Conservation (phyloP, 2,888 invertebrate species). For the Dolomedes plantarius region DNA sequence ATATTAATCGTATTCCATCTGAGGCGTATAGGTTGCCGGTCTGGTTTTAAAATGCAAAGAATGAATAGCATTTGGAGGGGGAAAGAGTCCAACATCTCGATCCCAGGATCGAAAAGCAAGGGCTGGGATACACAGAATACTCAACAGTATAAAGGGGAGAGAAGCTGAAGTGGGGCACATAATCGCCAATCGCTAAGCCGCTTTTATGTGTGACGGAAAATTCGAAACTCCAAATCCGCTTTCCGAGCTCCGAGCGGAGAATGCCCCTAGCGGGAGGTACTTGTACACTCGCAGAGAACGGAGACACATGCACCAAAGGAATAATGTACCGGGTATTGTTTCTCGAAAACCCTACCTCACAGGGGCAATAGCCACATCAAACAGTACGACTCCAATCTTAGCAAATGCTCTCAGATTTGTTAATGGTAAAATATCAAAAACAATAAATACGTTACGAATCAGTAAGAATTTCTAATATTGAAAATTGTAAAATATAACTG, state of each 20-base stretch:
- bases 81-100: constrained; percentile 10
- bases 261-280: constrained; percentile 50
- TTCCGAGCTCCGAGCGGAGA: constrained; percentile 50
- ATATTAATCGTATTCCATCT: constrained; percentile 67
- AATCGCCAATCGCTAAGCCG: constrained; percentile 70
- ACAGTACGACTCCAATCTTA: too few relatives aligned
- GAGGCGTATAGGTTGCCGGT: constrained; percentile 28
- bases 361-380: too few relatives aligned
- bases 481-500: too few relatives aligned
- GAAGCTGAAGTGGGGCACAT: constrained; percentile 53
- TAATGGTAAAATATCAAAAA: too few relatives aligned
- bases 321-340: constrained; percentile 36
- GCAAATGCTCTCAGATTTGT: too few relatives aligned
- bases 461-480: too few relatives aligned
- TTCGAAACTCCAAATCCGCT: constrained; percentile 68
- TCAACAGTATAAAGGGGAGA: constrained; percentile 31
- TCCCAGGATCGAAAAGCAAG: constrained; percentile 45
- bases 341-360: background rate
- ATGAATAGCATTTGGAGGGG: constrained; percentile 33
- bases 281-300: constrained; percentile 29
- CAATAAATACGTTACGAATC: too few relatives aligned
- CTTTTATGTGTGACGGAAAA: constrained; percentile 68
- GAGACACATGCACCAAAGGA: constrained; percentile 37
- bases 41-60: constrained; percentile 68
- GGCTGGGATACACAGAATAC: constrained; percentile 28